phyloP scores from a whole-genome alignment of 1,140 invertebrate species.

The Pogonomyrmex californicus region DNA sequence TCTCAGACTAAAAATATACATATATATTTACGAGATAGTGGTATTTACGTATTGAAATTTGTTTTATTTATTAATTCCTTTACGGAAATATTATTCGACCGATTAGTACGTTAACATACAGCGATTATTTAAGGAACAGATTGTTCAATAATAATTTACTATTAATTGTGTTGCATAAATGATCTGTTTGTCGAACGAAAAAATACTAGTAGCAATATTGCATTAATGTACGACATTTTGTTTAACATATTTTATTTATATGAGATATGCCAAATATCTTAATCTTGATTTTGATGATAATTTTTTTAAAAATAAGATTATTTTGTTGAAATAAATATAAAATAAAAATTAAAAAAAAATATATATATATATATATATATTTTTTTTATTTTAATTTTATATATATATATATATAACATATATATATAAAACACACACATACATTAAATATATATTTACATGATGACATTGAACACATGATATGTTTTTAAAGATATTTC shows the following conservation, averaged over 20 bases:
- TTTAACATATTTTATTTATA: too few species aligned
- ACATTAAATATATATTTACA: background rate
- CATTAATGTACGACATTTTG: background rate
- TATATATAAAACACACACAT: too few species aligned
- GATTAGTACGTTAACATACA: background rate
- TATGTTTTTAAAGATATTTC: background rate
- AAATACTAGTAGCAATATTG: background rate
- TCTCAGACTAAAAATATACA: slow-evolving; percentile 7
- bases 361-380: too few species aligned
- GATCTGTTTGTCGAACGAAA: background rate
- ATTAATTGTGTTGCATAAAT: slow-evolving; percentile 17
- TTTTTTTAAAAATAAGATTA: background rate
- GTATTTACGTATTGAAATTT: slow-evolving; percentile 3
- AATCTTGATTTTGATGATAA: background rate
- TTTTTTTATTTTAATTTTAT: too few species aligned
- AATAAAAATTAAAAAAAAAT: background rate
- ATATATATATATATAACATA: too few species aligned
- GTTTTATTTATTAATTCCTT: slow-evolving; percentile 31
- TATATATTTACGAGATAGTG: background rate
- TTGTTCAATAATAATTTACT: background rate
- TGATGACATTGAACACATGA: background rate
- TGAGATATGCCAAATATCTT: background rate
- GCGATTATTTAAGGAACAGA: slow-evolving; percentile 2
- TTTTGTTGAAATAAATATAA: background rate
- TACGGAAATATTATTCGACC: background rate